These are phyloP conservation scores for Hippoglossus hippoglossus DNA, from an alignment of 2,797 vertebrate genomes.

Conservation along the genomic window DNA sequence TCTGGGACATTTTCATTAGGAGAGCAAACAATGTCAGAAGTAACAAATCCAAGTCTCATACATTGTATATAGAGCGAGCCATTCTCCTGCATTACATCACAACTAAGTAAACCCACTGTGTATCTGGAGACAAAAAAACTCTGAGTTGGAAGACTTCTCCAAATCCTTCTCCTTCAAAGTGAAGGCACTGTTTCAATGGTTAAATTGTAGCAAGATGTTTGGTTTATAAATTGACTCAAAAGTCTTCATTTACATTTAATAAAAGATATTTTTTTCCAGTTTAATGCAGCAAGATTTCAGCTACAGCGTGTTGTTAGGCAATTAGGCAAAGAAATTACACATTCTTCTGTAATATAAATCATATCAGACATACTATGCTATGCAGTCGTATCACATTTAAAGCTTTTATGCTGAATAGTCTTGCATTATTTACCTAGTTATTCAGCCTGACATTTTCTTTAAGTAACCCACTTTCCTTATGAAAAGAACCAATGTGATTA, in stretches of 20 bases:
- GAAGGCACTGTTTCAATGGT: neutral
- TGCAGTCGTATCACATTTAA: neutral
- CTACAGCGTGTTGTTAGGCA: neutral
- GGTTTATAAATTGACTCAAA: neutral
- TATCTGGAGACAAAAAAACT: neutral
- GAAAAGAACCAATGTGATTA: constrained; percentile 1
- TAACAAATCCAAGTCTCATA: constrained; percentile 24
- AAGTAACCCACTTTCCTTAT: constrained; percentile 4
- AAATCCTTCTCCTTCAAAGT: neutral
- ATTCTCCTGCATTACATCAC: constrained; percentile 44
- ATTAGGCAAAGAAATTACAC: neutral
- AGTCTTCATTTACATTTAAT: too few relatives aligned
- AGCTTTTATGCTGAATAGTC: neutral
- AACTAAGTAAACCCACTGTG: constrained; percentile 21
- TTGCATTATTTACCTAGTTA: constrained; percentile 14
- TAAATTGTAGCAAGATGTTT: neutral
- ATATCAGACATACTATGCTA: neutral
- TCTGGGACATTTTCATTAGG: constrained; percentile 41
- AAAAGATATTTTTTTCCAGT: too few relatives aligned
- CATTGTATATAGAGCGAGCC: constrained; percentile 8
- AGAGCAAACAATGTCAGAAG: constrained; percentile 16
- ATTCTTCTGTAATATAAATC: neutral
- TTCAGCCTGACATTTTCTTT: neutral
- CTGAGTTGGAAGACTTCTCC: neutral
- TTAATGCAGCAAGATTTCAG: neutral